phyloP scores from a whole-genome alignment of 2,797 vertebrate genomes.

The Loriculus beryllinus region DNA sequence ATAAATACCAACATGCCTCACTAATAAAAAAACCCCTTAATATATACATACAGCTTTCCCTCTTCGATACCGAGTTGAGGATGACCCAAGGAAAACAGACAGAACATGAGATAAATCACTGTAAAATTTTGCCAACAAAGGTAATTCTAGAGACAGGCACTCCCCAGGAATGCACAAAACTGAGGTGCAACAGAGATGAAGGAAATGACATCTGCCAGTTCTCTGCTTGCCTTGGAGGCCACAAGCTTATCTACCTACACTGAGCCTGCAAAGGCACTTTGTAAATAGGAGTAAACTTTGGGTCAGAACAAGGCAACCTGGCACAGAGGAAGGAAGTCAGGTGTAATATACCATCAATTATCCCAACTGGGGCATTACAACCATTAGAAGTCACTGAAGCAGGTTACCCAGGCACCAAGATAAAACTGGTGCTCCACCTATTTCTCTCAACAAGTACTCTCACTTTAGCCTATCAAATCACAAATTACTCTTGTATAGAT shows the following conservation, averaged over 20 bases:
- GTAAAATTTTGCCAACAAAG: background rate
- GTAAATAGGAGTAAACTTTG: background rate
- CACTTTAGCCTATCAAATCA: background rate
- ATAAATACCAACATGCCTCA: background rate
- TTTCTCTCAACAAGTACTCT: background rate
- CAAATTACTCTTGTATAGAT: background rate
- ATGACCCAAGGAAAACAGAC: background rate
- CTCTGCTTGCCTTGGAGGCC: background rate
- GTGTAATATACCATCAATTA: background rate
- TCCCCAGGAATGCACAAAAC: background rate
- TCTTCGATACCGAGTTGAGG: background rate
- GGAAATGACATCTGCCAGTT: background rate
- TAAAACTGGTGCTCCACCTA: background rate
- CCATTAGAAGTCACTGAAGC: background rate
- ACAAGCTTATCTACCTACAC: background rate
- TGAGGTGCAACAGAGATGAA: background rate
- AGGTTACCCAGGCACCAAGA: background rate
- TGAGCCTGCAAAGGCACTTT: background rate
- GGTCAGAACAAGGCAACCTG: rapidly evolving
- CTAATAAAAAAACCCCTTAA: background rate
- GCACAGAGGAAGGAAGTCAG: background rate
- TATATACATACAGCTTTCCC: background rate
- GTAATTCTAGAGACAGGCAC: background rate
- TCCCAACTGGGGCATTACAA: background rate
- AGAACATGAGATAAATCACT: background rate